Conservation (phyloP, 1,140 invertebrate genomes). For the Leptonema lineaticorne region DNA sequence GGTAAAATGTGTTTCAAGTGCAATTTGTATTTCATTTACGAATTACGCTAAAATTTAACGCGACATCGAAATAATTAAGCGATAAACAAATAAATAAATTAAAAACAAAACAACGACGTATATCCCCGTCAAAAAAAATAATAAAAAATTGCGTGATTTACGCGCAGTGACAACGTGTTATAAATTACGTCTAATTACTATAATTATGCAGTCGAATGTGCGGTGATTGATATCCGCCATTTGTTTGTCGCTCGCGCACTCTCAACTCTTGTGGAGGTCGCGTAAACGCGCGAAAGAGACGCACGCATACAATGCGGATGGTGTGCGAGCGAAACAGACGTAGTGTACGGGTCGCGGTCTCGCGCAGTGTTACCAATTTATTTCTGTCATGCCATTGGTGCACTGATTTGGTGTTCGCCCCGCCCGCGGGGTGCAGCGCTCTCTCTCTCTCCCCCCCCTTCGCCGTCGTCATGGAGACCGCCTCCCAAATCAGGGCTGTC, state of each 20-base stretch:
- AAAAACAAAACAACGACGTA: too few species aligned
- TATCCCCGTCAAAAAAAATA: too few species aligned
- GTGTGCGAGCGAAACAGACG: conserved; percentile 47
- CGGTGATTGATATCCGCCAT: background rate
- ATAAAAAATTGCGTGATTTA: too few species aligned
- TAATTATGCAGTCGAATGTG: too few species aligned
- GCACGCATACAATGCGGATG: conserved; percentile 45
- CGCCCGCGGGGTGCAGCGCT: conserved; percentile 57
- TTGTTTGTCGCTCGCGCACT: conserved; percentile 13
- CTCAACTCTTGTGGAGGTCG: conserved; percentile 2
- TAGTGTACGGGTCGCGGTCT: conserved; percentile 47
- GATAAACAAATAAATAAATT: too few species aligned
- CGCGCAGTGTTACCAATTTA: conserved; percentile 54
- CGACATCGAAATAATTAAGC: too few species aligned
- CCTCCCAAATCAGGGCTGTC: conserved; percentile 29
- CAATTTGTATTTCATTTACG: too few species aligned
- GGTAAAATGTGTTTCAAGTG: too few species aligned
- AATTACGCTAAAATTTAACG: too few species aligned
- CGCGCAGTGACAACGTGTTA: too few species aligned
- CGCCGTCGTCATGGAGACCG: conserved; percentile 60
- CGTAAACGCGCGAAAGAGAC: conserved; percentile 46
- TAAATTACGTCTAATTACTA: too few species aligned
- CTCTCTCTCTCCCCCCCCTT: conserved; percentile 61
- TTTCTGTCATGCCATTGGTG: conserved; percentile 60
- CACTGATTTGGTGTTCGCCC: conserved; percentile 57